A percentile compares a stretch with the other conserved stretches of the same genome.
Evolutionary conservation across 2,797 vertebrate genomes (phyloP).

Genomic region (Sylvia borin): DNA sequence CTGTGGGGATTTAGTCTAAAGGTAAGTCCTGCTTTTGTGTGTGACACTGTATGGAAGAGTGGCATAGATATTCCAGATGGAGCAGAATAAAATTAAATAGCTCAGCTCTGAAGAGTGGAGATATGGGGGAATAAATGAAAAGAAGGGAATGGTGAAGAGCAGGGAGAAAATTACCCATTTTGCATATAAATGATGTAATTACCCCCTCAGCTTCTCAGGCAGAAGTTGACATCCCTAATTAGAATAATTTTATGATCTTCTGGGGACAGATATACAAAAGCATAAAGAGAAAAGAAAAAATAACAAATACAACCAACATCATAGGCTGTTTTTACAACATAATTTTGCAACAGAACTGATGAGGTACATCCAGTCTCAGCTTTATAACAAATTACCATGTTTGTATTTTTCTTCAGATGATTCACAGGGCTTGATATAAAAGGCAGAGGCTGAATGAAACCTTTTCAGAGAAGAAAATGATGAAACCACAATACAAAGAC

Average conservation of each 20-base stretch:
- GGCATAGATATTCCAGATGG: conserved; percentile 41
- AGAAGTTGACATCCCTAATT: conserved; percentile 75
- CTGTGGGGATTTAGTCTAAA: not conserved
- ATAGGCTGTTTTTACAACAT: conserved; percentile 37
- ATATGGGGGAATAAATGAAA: conserved; percentile 59
- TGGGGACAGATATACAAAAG: conserved; percentile 61
- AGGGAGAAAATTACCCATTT: conserved; percentile 68
- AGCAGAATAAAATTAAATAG: conserved; percentile 63
- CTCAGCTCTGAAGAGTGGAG: conserved; percentile 58
- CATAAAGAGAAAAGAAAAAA: conserved; percentile 58
- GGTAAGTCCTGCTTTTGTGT: not conserved
- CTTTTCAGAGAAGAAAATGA: conserved; percentile 36
- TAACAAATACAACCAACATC: conserved; percentile 38
- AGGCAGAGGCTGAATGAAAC: conserved; percentile 40
- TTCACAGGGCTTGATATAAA: conserved; percentile 49
- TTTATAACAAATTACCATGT: conserved; percentile 53
- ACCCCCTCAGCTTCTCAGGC: conserved; percentile 70
- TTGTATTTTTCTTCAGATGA: conserved; percentile 33
- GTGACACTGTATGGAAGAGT: conserved; percentile 16
- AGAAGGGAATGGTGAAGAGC: conserved; percentile 57
- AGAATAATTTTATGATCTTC: conserved; percentile 75
- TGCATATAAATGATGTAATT: conserved; percentile 78
- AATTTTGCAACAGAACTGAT: conserved; percentile 52
- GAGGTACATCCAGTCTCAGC: conserved; percentile 36
- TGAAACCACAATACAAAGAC: not conserved